phyloP scores from a whole-genome alignment of 2,797 vertebrate genomes.

The Xenops minutus region DNA sequence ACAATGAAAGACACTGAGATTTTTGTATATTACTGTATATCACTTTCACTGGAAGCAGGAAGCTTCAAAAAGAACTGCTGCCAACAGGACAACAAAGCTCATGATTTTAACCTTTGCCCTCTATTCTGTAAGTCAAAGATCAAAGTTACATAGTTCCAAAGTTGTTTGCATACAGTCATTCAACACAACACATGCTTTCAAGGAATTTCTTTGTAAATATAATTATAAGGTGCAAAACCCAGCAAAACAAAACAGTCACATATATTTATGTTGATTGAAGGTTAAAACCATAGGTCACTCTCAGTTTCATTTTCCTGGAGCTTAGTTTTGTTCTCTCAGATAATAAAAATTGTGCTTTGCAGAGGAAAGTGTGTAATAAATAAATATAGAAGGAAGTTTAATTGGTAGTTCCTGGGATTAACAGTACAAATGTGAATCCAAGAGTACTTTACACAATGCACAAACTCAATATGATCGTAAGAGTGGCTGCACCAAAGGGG shows the following conservation, averaged over 20 bases:
- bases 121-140: slow-evolving; percentile 59
- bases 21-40: slow-evolving; percentile 47
- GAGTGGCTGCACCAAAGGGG: not conserved
- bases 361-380: slow-evolving; percentile 55
- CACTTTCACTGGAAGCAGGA: slow-evolving; percentile 51
- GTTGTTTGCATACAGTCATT: slow-evolving; percentile 44
- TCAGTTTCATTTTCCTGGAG: slow-evolving; percentile 57
- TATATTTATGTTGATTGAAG: slow-evolving; percentile 61
- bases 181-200: slow-evolving; percentile 45
- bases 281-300: slow-evolving; percentile 67
- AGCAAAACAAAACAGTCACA: slow-evolving; percentile 59
- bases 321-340: slow-evolving; percentile 50
- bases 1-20: slow-evolving; percentile 52
- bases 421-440: slow-evolving; percentile 22
- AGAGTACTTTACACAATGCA: slow-evolving; percentile 6
- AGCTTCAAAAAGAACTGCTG: slow-evolving; percentile 58
- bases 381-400: slow-evolving; percentile 65
- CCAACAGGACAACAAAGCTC: slow-evolving; percentile 36
- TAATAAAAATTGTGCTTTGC: slow-evolving; percentile 67
- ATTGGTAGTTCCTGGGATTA: slow-evolving; percentile 55
- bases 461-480: slow-evolving; percentile 27
- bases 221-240: slow-evolving; percentile 66
- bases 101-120: slow-evolving; percentile 65
- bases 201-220: slow-evolving; percentile 66
- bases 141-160: slow-evolving; percentile 61